phyloP scores from a whole-genome alignment of 37 sponge, comb jelly and placozoan species.

The Halisarca cf. caerulea region DNA sequence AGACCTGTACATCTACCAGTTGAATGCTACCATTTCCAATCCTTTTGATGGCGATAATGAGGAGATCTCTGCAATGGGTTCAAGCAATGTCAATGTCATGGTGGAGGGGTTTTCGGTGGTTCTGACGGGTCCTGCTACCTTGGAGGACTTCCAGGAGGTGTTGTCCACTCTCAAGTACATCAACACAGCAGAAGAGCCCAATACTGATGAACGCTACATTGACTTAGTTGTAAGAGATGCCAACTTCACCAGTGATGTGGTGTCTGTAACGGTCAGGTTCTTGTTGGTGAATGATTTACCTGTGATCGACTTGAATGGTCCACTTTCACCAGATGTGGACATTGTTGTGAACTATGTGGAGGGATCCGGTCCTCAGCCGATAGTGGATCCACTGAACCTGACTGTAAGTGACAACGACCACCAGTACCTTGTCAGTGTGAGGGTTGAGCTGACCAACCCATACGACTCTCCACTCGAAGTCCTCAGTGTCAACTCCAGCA shows the following conservation, averaged over 20 bases:
- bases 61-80: conserved; percentile 39
- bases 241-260: conserved; percentile 29
- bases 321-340: conserved; percentile 31
- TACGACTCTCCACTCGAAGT: conserved; percentile 58
- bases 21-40: conserved; percentile 66
- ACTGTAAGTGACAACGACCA: conserved; percentile 71
- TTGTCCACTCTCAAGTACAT: conserved; percentile 67
- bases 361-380: conserved; percentile 61
- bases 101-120: conserved; percentile 38
- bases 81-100: conserved; percentile 29
- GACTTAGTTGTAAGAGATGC: conserved; percentile 60
- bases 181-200: conserved; percentile 80
- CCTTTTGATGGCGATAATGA: conserved; percentile 33
- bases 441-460: conserved; percentile 45
- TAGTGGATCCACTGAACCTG: conserved; percentile 48
- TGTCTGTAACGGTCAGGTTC: conserved; percentile 42
- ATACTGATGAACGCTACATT: conserved; percentile 34
- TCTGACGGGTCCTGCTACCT: conserved; percentile 70
- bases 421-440: conserved; percentile 26
- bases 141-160: conserved; percentile 67
- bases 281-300: conserved; percentile 70
- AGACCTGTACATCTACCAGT: not conserved
- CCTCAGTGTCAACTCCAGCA: conserved; percentile 34
- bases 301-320: conserved; percentile 73
- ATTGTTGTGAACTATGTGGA: conserved; percentile 71